Conservation (phyloP, 2,113 vertebrate species). For the Bungarus multicinctus region DNA sequence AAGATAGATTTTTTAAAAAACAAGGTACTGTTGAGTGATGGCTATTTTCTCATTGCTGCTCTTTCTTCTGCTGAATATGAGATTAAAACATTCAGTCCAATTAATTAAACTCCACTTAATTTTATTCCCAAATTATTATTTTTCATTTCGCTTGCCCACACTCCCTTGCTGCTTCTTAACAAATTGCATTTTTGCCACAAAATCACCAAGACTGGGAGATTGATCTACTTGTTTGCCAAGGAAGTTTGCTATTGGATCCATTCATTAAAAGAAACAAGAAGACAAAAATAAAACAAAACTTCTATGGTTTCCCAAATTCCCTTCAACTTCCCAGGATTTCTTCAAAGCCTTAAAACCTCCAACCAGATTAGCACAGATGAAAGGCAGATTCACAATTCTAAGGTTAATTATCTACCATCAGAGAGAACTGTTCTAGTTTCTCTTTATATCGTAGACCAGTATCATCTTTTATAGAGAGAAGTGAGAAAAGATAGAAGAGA, state of each 20-base stretch:
- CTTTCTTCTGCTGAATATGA: neutral
- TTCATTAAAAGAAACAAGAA: neutral
- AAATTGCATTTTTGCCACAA: neutral
- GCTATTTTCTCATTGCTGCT: neutral
- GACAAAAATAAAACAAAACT: neutral
- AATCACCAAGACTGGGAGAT: neutral
- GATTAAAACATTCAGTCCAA: slow-evolving; percentile 15
- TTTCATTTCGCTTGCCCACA: neutral
- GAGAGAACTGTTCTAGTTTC: neutral
- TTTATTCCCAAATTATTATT: neutral
- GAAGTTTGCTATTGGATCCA: neutral
- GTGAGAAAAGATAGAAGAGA: neutral
- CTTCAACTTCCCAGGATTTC: neutral
- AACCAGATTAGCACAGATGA: neutral
- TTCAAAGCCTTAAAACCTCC: neutral
- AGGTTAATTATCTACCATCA: neutral
- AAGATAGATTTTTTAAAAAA: neutral
- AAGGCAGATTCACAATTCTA: neutral
- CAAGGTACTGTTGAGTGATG: neutral
- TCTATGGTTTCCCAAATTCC: neutral
- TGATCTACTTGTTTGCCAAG: neutral
- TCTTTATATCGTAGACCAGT: neutral
- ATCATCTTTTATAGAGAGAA: neutral
- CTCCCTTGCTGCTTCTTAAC: neutral
- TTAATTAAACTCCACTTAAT: neutral